These are phyloP conservation scores for Lepidotrigona ventralis DNA, from an alignment of 1,140 invertebrate genomes.

Conservation along the genomic window DNA sequence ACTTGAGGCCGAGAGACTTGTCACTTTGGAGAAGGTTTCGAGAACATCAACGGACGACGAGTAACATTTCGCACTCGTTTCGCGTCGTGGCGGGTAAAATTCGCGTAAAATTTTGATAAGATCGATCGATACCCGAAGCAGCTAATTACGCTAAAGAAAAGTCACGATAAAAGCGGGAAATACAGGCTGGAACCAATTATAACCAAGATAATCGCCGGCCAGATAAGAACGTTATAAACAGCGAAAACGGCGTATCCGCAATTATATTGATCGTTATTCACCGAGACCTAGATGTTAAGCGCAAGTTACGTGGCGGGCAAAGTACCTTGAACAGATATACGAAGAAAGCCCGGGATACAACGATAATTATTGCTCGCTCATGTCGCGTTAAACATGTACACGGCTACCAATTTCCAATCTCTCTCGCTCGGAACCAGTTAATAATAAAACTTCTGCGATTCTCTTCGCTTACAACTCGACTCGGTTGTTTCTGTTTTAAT, in stretches of 20 bases:
- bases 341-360: not conserved
- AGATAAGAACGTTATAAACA: not conserved
- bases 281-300: constrained; percentile 1
- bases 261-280: constrained; percentile 24
- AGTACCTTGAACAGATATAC: not conserved
- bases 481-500: too few species aligned
- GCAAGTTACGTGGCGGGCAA: not conserved
- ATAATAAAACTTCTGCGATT: too few species aligned
- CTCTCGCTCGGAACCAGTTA: too few species aligned
- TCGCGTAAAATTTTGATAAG: not conserved
- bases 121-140: not conserved
- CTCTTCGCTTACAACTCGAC: too few species aligned
- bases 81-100: too few species aligned
- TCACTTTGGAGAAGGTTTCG: not conserved
- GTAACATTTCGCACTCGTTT: not conserved
- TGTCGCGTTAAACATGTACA: not conserved
- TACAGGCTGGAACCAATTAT: not conserved
- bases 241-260: not conserved
- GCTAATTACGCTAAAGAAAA: not conserved
- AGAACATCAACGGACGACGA: too few species aligned
- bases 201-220: not conserved
- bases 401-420: too few species aligned
- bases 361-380: not conserved
- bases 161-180: not conserved
- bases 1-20: not conserved